phyloP scores from a whole-genome alignment of 2,888 invertebrate species.

The Acleris holmiana region DNA sequence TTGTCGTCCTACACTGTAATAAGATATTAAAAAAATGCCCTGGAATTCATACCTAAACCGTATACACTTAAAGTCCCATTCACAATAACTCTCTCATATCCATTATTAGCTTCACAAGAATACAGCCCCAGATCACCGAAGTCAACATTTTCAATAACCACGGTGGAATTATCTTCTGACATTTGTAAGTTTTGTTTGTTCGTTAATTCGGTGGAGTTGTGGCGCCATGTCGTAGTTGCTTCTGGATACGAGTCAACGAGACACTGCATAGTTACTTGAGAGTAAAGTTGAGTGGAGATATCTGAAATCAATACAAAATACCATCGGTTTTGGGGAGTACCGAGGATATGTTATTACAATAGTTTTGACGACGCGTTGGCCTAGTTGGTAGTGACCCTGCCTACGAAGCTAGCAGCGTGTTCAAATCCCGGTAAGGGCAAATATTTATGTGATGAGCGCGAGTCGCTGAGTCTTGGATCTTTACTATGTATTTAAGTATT shows the following conservation, averaged over 20 bases:
- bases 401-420: too few species aligned
- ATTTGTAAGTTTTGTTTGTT: constrained; percentile 47
- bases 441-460: too few species aligned
- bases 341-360: too few species aligned
- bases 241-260: constrained; percentile 56
- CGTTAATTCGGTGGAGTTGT: constrained; percentile 59
- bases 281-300: constrained; percentile 58
- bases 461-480: too few species aligned
- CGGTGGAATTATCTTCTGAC: constrained; percentile 49
- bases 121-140: constrained; percentile 76
- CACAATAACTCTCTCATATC: constrained; percentile 58
- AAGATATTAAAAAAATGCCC: too few species aligned
- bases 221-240: constrained; percentile 58
- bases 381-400: too few species aligned
- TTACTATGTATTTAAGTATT: too few species aligned
- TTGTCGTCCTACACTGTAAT: too few species aligned
- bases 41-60: constrained; percentile 62
- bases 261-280: constrained; percentile 57
- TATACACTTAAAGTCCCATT: constrained; percentile 57
- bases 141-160: constrained; percentile 59
- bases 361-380: too few species aligned
- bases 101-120: constrained; percentile 80
- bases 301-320: constrained; percentile 52
- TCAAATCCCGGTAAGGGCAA: too few species aligned
- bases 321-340: too few species aligned